phyloP scores from a whole-genome alignment of 2,888 invertebrate genomes.

The Macrosoma leucophasiata region DNA sequence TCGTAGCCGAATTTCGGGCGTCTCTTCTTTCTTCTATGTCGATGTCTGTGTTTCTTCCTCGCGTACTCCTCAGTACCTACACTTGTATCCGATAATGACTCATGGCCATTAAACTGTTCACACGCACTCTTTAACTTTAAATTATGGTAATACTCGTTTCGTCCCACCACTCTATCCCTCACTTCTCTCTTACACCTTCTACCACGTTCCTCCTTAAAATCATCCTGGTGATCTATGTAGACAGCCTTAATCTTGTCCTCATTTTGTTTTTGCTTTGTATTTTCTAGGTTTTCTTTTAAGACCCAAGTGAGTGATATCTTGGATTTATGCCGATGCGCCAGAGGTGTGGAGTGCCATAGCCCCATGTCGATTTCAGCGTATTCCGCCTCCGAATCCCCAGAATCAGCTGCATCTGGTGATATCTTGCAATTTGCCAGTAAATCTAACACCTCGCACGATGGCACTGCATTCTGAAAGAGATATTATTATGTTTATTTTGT shows the following conservation, averaged over 20 bases:
- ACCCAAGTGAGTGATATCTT: constrained; percentile 87
- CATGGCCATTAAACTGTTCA: constrained; percentile 55
- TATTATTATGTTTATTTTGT: constrained; percentile 5
- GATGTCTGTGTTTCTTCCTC: constrained; percentile 63
- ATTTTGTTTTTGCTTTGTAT: constrained; percentile 36
- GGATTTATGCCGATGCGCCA: constrained; percentile 66
- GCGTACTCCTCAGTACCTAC: constrained; percentile 58
- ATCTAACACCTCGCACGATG: constrained; percentile 56
- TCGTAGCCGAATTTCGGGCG: constrained; percentile 82
- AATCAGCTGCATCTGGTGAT: constrained; percentile 34
- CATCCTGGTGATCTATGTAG: too few relatives aligned
- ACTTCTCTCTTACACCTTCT: constrained; percentile 45
- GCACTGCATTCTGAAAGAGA: constrained; percentile 38
- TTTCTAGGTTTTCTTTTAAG: constrained; percentile 78
- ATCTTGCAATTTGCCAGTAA: constrained; percentile 58
- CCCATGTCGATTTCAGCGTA: constrained; percentile 71
- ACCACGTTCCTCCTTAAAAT: constrained; percentile 38
- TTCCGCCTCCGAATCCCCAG: constrained; percentile 43
- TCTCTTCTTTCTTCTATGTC: constrained; percentile 59
- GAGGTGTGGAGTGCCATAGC: constrained; percentile 65
- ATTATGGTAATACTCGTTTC: constrained; percentile 69
- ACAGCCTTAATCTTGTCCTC: constrained; percentile 22
- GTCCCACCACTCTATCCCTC: constrained; percentile 52
- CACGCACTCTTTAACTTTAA: constrained; percentile 57
- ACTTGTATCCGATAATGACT: constrained; percentile 49